phyloP scores from a whole-genome alignment of 2,888 invertebrate species.

The Gandaritis pyraliata region DNA sequence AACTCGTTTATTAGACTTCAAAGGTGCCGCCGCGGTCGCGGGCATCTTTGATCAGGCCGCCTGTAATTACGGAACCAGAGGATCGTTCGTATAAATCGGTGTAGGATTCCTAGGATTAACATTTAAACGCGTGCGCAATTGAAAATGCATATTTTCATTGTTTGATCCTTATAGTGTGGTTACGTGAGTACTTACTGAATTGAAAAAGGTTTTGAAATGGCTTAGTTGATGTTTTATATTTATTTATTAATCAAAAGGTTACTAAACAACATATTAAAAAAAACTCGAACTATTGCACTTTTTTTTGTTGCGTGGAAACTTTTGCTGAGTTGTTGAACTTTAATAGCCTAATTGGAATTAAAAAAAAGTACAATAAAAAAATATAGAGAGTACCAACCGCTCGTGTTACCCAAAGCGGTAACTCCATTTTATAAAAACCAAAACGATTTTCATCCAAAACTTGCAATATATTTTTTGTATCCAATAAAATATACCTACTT shows the following conservation, averaged over 20 bases:
- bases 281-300: too few species aligned
- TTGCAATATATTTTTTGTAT: background rate
- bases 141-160: constrained; percentile 38
- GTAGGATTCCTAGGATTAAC: constrained; percentile 63
- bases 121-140: constrained; percentile 45
- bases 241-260: too few species aligned
- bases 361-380: too few species aligned
- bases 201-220: constrained; percentile 17
- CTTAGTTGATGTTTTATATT: too few species aligned
- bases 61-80: constrained; percentile 77
- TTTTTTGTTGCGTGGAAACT: too few species aligned
- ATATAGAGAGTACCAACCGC: too few species aligned
- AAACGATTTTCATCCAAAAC: background rate
- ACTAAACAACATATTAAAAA: too few species aligned
- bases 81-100: constrained; percentile 48
- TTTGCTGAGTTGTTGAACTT: too few species aligned
- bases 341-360: too few species aligned
- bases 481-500: background rate
- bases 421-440: too few species aligned
- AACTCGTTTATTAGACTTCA: constrained; percentile 79
- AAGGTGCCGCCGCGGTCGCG: constrained; percentile 74
- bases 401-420: too few species aligned
- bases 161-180: constrained; percentile 22
- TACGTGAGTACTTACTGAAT: constrained; percentile 20
- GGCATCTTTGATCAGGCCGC: constrained; percentile 76